A percentile compares a stretch with the other conserved stretches of the same genome.
Evolutionary conservation across 2,888 invertebrate species (phyloP).

Genomic region (Agrotis exclamationis): DNA sequence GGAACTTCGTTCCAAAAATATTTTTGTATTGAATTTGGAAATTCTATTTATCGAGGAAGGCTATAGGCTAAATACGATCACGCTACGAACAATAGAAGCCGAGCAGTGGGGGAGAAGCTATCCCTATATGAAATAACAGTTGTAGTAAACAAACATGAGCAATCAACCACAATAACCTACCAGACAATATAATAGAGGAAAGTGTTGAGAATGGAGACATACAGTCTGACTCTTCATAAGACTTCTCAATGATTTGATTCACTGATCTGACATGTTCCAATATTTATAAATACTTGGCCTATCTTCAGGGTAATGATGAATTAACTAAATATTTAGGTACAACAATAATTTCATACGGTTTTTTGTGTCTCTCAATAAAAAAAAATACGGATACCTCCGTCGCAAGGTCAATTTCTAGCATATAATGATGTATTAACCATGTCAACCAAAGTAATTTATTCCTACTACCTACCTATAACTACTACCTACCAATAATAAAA

Average conservation of each 20-base stretch:
- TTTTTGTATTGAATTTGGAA: no score
- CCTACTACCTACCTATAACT: background rate
- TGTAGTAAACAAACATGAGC: slow-evolving; percentile 19
- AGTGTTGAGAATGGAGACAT: background rate
- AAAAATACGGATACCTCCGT: background rate
- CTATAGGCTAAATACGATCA: no score
- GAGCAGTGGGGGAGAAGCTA: no score
- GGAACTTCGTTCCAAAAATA: no score
- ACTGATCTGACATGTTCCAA: background rate
- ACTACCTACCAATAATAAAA: background rate
- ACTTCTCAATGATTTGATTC: background rate
- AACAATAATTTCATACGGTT: background rate
- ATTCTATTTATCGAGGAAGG: no score
- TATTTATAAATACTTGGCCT: background rate
- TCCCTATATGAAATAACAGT: background rate
- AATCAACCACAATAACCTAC: slow-evolving; percentile 12
- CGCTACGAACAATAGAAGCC: no score
- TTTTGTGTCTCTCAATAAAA: background rate
- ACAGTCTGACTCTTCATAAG: no score
- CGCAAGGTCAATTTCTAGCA: background rate
- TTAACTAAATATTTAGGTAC: background rate
- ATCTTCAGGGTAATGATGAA: background rate
- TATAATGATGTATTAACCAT: background rate
- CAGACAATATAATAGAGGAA: background rate
- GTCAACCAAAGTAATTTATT: background rate